Evolutionary conservation across 30 jellyfish, hydroid and myxozoan genomes (phyloP).

Genomic region (Aurelia coerulea): DNA sequence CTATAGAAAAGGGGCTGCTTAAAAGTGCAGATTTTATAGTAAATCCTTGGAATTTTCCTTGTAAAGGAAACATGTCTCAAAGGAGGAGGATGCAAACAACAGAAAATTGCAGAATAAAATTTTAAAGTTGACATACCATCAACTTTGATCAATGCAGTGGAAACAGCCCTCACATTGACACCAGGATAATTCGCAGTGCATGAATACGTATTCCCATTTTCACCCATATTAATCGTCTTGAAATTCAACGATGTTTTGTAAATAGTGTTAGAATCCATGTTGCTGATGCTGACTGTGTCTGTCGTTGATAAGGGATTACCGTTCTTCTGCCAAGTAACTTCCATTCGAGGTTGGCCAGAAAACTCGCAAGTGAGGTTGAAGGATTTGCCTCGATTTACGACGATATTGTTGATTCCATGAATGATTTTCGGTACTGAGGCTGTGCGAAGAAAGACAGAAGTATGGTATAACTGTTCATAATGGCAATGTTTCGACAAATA

Average conservation of each 20-base stretch:
- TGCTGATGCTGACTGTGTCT: slow-evolving; percentile 73
- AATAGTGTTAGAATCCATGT: background rate
- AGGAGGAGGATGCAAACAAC: background rate
- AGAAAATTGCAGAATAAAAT: background rate
- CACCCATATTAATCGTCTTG: slow-evolving; percentile 76
- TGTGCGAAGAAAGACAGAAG: background rate
- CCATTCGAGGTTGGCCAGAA: slow-evolving; percentile 87
- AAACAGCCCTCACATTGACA: slow-evolving; percentile 65
- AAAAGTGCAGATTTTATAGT: too few relatives aligned
- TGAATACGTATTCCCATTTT: slow-evolving; percentile 83
- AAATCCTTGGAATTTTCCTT: too few relatives aligned
- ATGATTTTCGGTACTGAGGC: slow-evolving; percentile 85
- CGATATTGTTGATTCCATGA: slow-evolving; percentile 44
- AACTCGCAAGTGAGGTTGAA: slow-evolving; percentile 88
- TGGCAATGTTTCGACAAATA: too few relatives aligned
- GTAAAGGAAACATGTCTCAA: too few relatives aligned
- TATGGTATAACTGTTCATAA: too few relatives aligned
- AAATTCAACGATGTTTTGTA: slow-evolving; percentile 59
- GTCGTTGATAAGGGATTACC: slow-evolving; percentile 77
- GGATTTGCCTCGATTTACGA: slow-evolving; percentile 80
- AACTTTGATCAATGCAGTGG: slow-evolving; percentile 82
- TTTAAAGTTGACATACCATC: slow-evolving; percentile 60
- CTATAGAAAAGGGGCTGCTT: too few relatives aligned
- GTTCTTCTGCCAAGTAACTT: slow-evolving; percentile 85
- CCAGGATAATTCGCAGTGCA: slow-evolving; percentile 95